These are phyloP conservation scores for Ommatoiulus sabulosus DNA, from an alignment of 2,888 invertebrate species.

Conservation along the genomic window DNA sequence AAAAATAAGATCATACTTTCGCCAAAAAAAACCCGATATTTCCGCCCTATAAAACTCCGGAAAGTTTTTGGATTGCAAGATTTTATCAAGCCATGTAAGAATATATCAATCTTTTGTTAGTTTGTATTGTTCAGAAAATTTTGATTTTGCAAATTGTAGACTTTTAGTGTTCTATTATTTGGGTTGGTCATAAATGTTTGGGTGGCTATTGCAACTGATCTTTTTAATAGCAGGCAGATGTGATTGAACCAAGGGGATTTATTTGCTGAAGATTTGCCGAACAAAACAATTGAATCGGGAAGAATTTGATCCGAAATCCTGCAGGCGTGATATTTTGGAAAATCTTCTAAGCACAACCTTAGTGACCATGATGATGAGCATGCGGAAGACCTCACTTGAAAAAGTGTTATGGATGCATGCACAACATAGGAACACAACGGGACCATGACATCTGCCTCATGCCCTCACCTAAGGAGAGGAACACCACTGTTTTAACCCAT, in stretches of 20 bases:
- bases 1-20: too few relatives aligned
- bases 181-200: too few relatives aligned
- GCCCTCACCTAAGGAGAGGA: neutral
- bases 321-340: neutral
- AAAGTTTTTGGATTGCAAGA: too few relatives aligned
- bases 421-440: neutral
- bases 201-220: too few relatives aligned
- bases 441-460: neutral
- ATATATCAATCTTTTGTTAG: too few relatives aligned
- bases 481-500: neutral
- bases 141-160: too few relatives aligned
- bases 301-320: neutral
- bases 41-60: too few relatives aligned
- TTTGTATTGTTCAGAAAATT: too few relatives aligned
- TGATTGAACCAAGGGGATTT: neutral
- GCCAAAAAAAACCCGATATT: too few relatives aligned
- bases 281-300: neutral
- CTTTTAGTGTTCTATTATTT: too few relatives aligned
- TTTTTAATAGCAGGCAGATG: too few relatives aligned
- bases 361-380: neutral
- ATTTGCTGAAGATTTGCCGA: neutral
- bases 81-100: too few relatives aligned
- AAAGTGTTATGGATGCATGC: neutral
- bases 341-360: neutral
- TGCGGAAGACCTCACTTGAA: neutral